Conservation (phyloP, 2,888 invertebrate genomes). For the Stenchaetothrips biformis region DNA sequence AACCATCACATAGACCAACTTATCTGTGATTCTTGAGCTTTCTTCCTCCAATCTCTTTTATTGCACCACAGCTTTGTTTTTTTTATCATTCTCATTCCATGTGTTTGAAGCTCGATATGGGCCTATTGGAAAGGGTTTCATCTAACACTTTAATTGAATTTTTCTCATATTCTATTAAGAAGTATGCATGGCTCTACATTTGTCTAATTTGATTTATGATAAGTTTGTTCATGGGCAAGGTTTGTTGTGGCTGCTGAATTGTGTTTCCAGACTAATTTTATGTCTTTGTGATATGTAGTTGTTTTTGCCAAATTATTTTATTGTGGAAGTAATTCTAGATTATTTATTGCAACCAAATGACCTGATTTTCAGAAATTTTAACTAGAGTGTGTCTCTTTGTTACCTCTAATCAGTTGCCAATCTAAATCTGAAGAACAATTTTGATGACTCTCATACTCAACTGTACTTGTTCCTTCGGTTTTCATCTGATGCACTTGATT, state of each 20-base stretch:
- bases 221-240: no score
- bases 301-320: neutral
- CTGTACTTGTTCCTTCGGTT: neutral
- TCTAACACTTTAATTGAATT: neutral
- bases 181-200: neutral
- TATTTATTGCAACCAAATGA: neutral
- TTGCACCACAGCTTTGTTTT: neutral
- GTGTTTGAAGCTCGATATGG: neutral
- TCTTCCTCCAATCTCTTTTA: neutral
- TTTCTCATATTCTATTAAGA: neutral
- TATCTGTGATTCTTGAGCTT: neutral
- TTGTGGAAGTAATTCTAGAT: neutral
- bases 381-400: neutral
- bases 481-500: no score
- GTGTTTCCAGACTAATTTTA: neutral
- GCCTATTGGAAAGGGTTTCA: neutral
- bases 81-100: neutral
- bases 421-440: neutral
- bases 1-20: constrained; percentile 1
- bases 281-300: constrained; percentile 12
- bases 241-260: neutral
- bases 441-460: neutral
- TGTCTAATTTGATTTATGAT: neutral
- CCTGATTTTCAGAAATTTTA: neutral
- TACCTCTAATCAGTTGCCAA: neutral